Percentiles rank a stretch among this genome's conserved stretches.
phyloP scores from a whole-genome alignment of 1,140 invertebrate genomes.

The Atta colombica region DNA sequence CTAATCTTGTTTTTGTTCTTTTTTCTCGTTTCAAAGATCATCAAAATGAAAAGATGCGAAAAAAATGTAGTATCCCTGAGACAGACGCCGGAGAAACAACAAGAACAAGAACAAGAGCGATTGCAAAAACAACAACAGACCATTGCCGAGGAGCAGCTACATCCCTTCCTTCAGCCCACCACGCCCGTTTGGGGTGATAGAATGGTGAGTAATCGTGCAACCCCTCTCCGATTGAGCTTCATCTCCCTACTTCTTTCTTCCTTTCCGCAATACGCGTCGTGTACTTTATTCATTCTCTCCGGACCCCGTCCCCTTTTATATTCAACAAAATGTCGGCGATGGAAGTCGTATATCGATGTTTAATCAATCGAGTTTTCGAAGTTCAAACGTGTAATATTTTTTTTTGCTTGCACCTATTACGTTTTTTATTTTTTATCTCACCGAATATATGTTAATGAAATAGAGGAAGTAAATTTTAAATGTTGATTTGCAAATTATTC shows the following conservation, averaged over 20 bases:
- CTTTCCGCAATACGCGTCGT: not conserved
- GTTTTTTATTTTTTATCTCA: slow-evolving; percentile 3
- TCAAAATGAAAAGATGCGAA: not conserved
- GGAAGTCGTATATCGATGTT: slow-evolving; percentile 31
- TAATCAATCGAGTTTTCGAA: not conserved
- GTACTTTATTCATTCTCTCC: slow-evolving; percentile 14
- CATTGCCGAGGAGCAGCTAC: slow-evolving; percentile 62
- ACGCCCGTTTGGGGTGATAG: slow-evolving; percentile 83
- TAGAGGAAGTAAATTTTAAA: not conserved
- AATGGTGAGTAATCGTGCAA: slow-evolving; percentile 84
- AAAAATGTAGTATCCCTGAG: not conserved
- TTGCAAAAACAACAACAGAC: slow-evolving; percentile 17
- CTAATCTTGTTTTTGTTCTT: not conserved
- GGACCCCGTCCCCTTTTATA: slow-evolving; percentile 25
- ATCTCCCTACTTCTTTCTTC: slow-evolving; percentile 19
- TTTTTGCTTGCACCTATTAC: not conserved
- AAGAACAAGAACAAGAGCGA: slow-evolving; percentile 27
- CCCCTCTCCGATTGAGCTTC: slow-evolving; percentile 68
- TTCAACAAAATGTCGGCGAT: slow-evolving; percentile 69
- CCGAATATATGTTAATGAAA: not conserved
- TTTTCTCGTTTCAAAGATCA: not conserved
- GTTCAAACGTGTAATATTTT: slow-evolving; percentile 2
- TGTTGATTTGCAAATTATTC: slow-evolving; percentile 81
- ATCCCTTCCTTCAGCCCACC: slow-evolving; percentile 79
- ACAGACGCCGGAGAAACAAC: not conserved